Percentiles rank a stretch among this genome's conserved stretches.
phyloP scores from a whole-genome alignment of 2,888 invertebrate genomes.

The Drosophila multiciliata region DNA sequence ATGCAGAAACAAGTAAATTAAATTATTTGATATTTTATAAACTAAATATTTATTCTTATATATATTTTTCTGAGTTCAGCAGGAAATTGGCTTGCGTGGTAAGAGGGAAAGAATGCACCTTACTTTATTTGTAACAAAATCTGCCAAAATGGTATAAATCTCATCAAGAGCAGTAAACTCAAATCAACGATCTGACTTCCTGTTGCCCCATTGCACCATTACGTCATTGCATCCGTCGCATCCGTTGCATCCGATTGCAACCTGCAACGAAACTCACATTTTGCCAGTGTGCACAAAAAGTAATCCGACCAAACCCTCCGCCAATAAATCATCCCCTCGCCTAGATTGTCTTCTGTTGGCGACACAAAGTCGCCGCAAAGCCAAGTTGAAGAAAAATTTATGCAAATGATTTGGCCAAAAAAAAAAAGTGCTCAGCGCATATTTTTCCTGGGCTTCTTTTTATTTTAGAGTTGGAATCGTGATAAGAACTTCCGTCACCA shows the following conservation, averaged over 20 bases:
- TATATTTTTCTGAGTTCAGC: neutral
- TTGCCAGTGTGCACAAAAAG: constrained; percentile 5
- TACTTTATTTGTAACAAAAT: constrained; percentile 53
- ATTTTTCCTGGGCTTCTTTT: constrained; percentile 43
- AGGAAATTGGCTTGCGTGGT: constrained; percentile 44
- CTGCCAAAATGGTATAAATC: constrained; percentile 54
- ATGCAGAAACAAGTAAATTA: too few relatives aligned
- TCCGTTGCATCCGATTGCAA: constrained; percentile 32
- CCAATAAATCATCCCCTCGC: neutral
- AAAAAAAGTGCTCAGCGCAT: constrained; percentile 39
- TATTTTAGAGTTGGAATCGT: constrained; percentile 50
- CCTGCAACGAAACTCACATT: constrained; percentile 17
- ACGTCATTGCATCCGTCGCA: constrained; percentile 25
- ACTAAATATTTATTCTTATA: too few relatives aligned
- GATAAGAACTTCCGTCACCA: constrained; percentile 63
- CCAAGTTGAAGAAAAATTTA: constrained; percentile 55
- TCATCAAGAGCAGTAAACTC: constrained; percentile 65
- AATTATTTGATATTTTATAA: too few relatives aligned
- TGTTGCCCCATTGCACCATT: constrained; percentile 26
- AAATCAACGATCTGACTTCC: constrained; percentile 61
- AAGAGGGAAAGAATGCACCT: neutral
- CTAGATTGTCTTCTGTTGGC: constrained; percentile 21
- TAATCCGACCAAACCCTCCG: constrained; percentile 18
- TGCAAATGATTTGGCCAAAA: constrained; percentile 60
- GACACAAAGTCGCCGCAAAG: constrained; percentile 54